A percentile compares a stretch with the other conserved stretches of the same genome.
Evolutionary conservation across 2,113 vertebrate species (phyloP).

Genomic region (Benitochromis conjunctus): DNA sequence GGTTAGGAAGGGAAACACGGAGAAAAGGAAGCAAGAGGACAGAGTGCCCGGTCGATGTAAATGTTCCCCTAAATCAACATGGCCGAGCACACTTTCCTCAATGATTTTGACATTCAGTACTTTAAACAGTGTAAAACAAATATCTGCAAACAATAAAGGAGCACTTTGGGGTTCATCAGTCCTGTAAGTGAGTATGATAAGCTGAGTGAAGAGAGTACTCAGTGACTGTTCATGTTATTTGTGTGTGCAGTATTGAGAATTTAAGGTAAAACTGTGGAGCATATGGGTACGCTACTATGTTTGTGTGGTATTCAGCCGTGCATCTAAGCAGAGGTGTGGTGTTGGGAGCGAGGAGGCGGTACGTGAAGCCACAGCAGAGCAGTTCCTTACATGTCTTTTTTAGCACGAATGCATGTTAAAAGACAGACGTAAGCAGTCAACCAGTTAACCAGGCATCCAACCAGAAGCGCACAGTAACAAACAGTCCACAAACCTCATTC

Average conservation of each 20-base stretch:
- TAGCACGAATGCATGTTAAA: conserved; percentile 45
- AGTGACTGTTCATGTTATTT: conserved; percentile 2
- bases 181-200: conserved; percentile 5
- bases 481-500: conserved; percentile 25
- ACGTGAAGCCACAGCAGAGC: not conserved
- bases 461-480: conserved; percentile 8
- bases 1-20: conserved; percentile 51
- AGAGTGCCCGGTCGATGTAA: conserved; percentile 37
- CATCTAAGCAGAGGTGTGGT: not conserved
- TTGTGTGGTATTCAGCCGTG: not conserved
- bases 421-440: conserved; percentile 30
- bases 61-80: conserved; percentile 64
- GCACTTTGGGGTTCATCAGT: conserved; percentile 50
- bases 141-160: conserved; percentile 55
- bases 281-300: not conserved
- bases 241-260: not conserved
- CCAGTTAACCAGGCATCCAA: not conserved
- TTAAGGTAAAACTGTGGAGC: not conserved
- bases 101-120: conserved; percentile 45
- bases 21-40: conserved; percentile 43
- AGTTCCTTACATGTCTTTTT: conserved; percentile 13
- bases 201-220: not conserved
- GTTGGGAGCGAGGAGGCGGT: not conserved
- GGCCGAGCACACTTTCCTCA: conserved; percentile 26
- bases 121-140: conserved; percentile 63